Conservation (phyloP, 2,797 vertebrate species). For the Uromys caudimaculatus region DNA sequence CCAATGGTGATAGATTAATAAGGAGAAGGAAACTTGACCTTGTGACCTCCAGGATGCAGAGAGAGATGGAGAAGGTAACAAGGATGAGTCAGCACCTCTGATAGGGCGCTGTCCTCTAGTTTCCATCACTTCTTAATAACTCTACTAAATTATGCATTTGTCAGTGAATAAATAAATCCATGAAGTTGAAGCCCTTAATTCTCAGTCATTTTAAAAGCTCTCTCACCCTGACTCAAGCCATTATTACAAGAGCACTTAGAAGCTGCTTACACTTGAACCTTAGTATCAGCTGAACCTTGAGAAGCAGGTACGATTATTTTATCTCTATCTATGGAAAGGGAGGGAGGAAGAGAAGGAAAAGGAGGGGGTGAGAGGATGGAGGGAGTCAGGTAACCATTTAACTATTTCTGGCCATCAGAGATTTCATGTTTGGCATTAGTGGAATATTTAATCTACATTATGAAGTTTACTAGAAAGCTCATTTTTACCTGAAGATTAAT, state of each 20-base stretch:
- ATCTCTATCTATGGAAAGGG: background rate
- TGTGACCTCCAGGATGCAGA: background rate
- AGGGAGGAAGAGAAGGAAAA: background rate
- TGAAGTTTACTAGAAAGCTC: background rate
- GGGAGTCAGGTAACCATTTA: background rate
- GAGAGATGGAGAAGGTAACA: background rate
- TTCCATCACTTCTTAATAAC: background rate
- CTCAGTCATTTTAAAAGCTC: background rate
- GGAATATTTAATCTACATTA: background rate
- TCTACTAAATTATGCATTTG: background rate
- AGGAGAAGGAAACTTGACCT: background rate
- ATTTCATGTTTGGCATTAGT: background rate
- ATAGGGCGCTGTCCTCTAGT: background rate
- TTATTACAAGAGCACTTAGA: background rate
- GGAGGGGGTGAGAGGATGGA: background rate
- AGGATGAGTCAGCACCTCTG: background rate
- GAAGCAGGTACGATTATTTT: background rate
- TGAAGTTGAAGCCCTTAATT: background rate
- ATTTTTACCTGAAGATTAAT: background rate
- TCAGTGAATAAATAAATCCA: background rate
- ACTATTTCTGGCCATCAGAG: background rate
- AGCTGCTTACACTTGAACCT: background rate
- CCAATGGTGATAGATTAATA: background rate
- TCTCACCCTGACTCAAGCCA: background rate
- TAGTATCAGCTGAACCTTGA: background rate